phyloP scores from a whole-genome alignment of 1,140 invertebrate genomes.

The Aleiodes sp. region DNA sequence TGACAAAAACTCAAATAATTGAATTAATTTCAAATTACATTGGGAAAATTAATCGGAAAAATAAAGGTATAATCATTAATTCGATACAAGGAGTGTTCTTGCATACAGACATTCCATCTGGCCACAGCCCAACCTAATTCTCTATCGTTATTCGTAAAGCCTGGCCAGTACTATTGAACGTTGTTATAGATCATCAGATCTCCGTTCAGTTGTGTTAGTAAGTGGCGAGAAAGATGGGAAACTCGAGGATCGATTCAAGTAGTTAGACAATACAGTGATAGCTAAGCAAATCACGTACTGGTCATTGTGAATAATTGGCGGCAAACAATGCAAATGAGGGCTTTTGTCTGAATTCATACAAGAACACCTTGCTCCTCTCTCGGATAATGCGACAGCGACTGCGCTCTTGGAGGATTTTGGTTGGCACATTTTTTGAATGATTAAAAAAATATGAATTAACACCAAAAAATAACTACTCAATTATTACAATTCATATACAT shows the following conservation, averaged over 20 bases:
- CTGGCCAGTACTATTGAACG: background rate
- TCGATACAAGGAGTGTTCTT: conserved; percentile 39
- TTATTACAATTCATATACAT: too few relatives aligned
- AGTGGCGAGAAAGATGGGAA: background rate
- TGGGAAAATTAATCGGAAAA: background rate
- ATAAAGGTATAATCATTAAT: conserved; percentile 39
- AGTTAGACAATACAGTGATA: background rate
- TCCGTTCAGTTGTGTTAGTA: background rate
- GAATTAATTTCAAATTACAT: background rate
- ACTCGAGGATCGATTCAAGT: background rate
- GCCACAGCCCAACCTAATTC: conserved; percentile 47
- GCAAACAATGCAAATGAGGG: too few relatives aligned
- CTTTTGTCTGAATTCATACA: too few relatives aligned
- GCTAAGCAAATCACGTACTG: background rate
- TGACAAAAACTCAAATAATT: background rate
- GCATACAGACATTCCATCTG: conserved; percentile 48
- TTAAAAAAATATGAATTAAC: too few relatives aligned
- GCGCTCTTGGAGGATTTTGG: too few relatives aligned
- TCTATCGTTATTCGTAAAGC: conserved; percentile 40
- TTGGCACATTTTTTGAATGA: too few relatives aligned
- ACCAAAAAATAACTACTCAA: too few relatives aligned
- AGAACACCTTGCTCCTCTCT: too few relatives aligned
- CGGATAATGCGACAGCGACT: too few relatives aligned
- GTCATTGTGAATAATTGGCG: background rate
- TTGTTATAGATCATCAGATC: background rate